Evolutionary conservation across 2,113 vertebrate genomes (phyloP).

Genomic region (Tichodroma muraria): DNA sequence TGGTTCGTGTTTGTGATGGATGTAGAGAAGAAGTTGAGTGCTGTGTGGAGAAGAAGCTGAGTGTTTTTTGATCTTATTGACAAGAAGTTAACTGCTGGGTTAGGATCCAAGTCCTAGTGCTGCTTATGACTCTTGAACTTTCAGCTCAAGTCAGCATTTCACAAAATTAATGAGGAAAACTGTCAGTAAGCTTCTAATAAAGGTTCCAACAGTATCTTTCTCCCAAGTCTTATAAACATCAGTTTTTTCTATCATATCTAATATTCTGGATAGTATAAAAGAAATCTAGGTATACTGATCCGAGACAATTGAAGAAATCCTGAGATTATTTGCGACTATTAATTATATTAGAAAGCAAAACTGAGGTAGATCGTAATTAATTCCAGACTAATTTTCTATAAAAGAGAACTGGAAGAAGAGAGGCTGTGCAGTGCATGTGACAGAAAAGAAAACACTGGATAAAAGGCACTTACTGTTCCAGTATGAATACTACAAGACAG

Average conservation of each 20-base stretch:
- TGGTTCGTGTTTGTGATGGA: neutral
- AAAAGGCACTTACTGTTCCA: neutral
- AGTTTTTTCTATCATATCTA: neutral
- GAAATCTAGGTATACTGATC: neutral
- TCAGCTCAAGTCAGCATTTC: neutral
- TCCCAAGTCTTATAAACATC: neutral
- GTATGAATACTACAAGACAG: slow-evolving; percentile 1
- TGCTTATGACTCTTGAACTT: neutral
- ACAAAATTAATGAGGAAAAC: neutral
- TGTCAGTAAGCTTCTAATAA: neutral
- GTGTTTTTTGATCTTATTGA: neutral
- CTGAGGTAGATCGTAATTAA: neutral
- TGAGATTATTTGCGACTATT: neutral
- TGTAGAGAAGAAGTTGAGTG: neutral
- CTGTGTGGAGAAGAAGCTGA: neutral
- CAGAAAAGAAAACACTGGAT: neutral
- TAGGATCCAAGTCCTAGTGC: neutral
- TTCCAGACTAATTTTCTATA: neutral
- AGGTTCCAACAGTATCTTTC: neutral
- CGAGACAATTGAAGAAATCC: neutral
- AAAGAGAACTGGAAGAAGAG: neutral
- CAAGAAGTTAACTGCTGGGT: neutral
- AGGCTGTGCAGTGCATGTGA: neutral
- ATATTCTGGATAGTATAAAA: neutral
- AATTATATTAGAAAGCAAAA: neutral